Evolutionary conservation across 2,888 invertebrate species (phyloP), one percentile per base, ranked within the genome.

Genomic region (Ischnus inquisitorius): DNA sequence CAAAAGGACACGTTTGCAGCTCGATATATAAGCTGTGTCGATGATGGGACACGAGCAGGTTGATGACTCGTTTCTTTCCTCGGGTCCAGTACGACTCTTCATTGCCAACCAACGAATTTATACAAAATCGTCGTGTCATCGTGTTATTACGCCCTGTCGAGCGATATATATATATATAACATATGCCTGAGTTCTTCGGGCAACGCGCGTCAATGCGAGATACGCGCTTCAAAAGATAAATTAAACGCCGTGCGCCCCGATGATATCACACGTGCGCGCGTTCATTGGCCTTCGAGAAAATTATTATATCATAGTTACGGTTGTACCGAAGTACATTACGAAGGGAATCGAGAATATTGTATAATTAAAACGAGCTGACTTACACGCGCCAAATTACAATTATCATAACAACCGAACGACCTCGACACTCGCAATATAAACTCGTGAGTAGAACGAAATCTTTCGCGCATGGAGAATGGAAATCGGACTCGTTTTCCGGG

Each of bases 61-160:
- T 64, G 64, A 75, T 75, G 75, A 75, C 75, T 75, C 75, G 62
- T 64, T 51, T 3, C 46, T 75, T 75, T 75, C 75, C 64, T 62
- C 72, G 72, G 72, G 62, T 62, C 34, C 34, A 34, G 34, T 34
- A 34, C 54, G 3, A 25, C 12, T 62, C 60, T 46, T 62, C 46
- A 43, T 34, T 34, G 34, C 34, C 34, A 6, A 1, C 34, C 5
- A 34, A 34, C 34, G 34, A 34, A 34, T 34, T 34, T 34, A 34
- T 34, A 34, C 34, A 75, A 22, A 75, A 75, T n/a, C 51, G 62
- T 64, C 72, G 51, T 81, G 86, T 86, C 86, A 88, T 87, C 85
- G 82, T 85, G 87, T 86, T 87, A 87, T 88, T 88, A 87, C 84
- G 75, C 46, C 57, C 68, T 54, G 57, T 68, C 46, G 46, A 57